phyloP scores from a whole-genome alignment of 2,113 vertebrate species.

The Oceanites oceanicus region DNA sequence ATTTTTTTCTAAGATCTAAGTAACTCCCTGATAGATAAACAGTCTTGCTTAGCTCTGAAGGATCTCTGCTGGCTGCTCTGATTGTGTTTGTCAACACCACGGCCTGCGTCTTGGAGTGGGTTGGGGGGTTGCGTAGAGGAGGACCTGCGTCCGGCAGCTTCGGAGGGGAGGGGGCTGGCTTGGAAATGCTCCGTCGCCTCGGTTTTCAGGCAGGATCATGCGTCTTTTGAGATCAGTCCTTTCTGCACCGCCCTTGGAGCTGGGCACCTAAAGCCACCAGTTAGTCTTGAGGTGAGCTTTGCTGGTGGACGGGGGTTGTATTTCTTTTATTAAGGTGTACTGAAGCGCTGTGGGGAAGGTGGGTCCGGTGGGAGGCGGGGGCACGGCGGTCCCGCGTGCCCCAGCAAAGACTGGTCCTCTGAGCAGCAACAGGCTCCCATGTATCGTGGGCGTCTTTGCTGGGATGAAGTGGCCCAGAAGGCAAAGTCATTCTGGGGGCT shows the following conservation, averaged over 20 bases:
- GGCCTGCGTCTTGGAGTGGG: background rate
- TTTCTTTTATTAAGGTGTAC: background rate
- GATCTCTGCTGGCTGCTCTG: background rate
- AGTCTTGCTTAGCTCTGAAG: background rate
- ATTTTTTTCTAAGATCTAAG: slow-evolving; percentile 52
- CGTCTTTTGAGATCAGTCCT: background rate
- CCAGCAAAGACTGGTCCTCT: background rate
- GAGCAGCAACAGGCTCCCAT: background rate
- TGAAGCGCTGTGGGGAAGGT: background rate
- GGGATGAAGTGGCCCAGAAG: background rate
- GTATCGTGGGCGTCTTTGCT: accelerated
- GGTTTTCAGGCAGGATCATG: background rate
- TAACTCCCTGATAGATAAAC: slow-evolving; percentile 1
- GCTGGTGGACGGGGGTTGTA: accelerated
- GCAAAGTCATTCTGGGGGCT: background rate
- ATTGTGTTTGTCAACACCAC: background rate
- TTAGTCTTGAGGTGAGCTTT: background rate
- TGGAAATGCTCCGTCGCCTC: background rate
- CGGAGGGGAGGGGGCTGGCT: background rate
- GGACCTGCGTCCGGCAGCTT: background rate
- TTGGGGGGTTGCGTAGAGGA: background rate
- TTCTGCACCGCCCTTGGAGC: background rate
- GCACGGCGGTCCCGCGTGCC: accelerated
- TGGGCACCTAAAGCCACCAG: background rate
- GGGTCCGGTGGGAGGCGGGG: accelerated